These are phyloP conservation scores for Prinia subflava DNA, from an alignment of 2,113 vertebrate genomes.

Conservation along the genomic window DNA sequence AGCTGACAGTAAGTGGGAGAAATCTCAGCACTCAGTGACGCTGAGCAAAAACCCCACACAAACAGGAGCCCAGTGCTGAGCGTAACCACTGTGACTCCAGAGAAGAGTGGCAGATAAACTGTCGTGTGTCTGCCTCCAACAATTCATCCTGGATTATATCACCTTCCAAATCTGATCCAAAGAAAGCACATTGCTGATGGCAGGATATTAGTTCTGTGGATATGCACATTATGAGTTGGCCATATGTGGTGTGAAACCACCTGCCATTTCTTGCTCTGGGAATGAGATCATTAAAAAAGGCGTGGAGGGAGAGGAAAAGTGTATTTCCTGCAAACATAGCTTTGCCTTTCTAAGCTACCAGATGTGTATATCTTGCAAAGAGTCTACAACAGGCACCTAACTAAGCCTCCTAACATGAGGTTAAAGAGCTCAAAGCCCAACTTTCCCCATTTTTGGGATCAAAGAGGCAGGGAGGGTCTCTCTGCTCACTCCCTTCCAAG, in stretches of 20 bases:
- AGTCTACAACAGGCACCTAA: background rate
- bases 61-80: background rate
- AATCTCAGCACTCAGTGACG: background rate
- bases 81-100: fast-evolving
- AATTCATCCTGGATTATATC: background rate
- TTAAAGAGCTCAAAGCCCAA: background rate
- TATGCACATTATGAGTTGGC: background rate
- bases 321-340: background rate
- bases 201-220: background rate
- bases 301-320: background rate
- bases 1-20: background rate
- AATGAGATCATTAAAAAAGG: background rate
- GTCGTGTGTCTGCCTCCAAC: background rate
- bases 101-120: background rate
- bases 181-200: background rate
- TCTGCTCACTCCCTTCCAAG: background rate
- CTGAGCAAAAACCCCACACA: background rate
- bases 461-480: background rate
- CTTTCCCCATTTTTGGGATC: background rate
- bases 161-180: background rate
- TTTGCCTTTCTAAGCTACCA: background rate
- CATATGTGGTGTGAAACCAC: slow-evolving; percentile 28
- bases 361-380: background rate
- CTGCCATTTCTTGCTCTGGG: background rate
- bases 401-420: background rate